Conservation (phyloP, 2,888 invertebrate species). For the Acleris holmiana region DNA sequence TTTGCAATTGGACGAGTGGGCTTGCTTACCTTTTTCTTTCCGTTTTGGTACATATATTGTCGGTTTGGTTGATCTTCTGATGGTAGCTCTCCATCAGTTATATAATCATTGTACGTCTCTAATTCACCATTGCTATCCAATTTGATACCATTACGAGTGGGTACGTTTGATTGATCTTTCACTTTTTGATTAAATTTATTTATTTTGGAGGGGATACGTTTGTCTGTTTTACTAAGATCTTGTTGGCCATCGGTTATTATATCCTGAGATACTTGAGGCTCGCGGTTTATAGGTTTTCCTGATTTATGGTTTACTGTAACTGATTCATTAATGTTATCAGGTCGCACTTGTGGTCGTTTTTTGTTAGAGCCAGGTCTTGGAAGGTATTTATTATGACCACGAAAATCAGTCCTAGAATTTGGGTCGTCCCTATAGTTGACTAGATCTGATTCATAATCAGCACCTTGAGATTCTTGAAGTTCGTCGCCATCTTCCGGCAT, state of each 20-base stretch:
- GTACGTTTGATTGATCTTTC: not conserved
- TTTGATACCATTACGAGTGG: too few species aligned
- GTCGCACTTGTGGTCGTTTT: slow-evolving; percentile 9
- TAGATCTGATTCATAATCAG: slow-evolving; percentile 18
- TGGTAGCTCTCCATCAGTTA: not conserved
- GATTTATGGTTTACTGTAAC: not conserved
- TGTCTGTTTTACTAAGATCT: not conserved
- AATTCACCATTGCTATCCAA: slow-evolving; percentile 1
- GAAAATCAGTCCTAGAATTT: slow-evolving; percentile 29
- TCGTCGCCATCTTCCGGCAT: not conserved
- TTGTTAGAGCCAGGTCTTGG: slow-evolving; percentile 15
- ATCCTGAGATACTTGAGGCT: not conserved
- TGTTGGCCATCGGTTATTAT: not conserved
- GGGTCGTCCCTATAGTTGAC: slow-evolving; percentile 30
- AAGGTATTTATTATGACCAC: slow-evolving; percentile 29
- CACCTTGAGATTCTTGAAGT: slow-evolving; percentile 3
- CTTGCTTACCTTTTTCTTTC: slow-evolving; percentile 10
- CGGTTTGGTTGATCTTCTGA: not conserved
- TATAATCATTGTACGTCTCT: not conserved
- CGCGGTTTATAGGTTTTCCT: not conserved
- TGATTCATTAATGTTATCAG: slow-evolving; percentile 2
- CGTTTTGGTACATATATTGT: too few species aligned
- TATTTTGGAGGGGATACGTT: slow-evolving; percentile 7
- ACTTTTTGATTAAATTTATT: slow-evolving; percentile 11
- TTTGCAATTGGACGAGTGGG: slow-evolving; percentile 10